Evolutionary conservation across 2,113 vertebrate species (phyloP), one percentile per base, ranked within the genome.

Genomic region (Lanius collurio): DNA sequence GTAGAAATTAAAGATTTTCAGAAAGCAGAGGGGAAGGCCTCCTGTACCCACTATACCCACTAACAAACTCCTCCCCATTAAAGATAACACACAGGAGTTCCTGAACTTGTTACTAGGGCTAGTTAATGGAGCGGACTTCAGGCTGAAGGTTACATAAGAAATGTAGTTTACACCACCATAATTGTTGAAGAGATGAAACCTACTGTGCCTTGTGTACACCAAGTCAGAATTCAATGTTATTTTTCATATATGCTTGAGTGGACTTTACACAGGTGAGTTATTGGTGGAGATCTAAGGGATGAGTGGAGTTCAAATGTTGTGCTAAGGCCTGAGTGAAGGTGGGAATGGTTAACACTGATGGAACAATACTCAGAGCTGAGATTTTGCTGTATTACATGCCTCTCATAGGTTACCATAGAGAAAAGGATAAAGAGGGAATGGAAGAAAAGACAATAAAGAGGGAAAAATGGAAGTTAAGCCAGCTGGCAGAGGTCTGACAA

Each of bases 191-290:
- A 49, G 33, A 7, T 18, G 27, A 20, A 59, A 42, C 16, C 23
- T 52, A 21, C 22, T 41, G 20, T 7, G 9, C 20, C 13, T 50
- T 50, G 16, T 2, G 2, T 13, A 22, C 3, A 6, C 11, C 0
- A 10, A 39, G 47, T 22, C 47, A 55, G 33, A 75, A 59, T 50
- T 82, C 19, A 50, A 2, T 7, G 17, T 10, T 57, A 22, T 35
- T 67, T 70, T 79, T 64, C 50, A 26, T 26, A 83, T 63, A 33
- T 7, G 46, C 55, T 65, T 50, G 30, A 59, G 21, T 11, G 17
- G 20, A 41, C 22, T 35, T 70, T 39, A 42, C 4, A 27, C 1
- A 10, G 13, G 4, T 19, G 28, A 49, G 24, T 37, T 57, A n/a
- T 8, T 22, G 35, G 18, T 44, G 15, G 13, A 52, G 23, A 33